Percentiles rank a stretch among this genome's conserved stretches.
phyloP scores from a whole-genome alignment of 1,140 invertebrate species.

The Hyles vespertilio region DNA sequence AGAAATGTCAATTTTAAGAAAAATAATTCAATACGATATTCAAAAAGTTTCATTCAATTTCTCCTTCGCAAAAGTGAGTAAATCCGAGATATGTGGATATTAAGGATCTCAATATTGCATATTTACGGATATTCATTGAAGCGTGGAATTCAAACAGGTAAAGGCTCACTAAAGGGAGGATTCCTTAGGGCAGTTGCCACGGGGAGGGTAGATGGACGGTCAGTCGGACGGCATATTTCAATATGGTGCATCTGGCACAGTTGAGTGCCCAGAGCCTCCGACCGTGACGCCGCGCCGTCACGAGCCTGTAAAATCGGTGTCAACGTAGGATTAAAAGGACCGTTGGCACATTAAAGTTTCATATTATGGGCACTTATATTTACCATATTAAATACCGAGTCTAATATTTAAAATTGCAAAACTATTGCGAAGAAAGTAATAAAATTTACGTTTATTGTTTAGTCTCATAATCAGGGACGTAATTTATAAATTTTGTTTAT shows the following conservation, averaged over 20 bases:
- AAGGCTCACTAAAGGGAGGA: slow-evolving; percentile 52
- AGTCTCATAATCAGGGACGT: too few species aligned
- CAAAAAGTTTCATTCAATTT: slow-evolving; percentile 3
- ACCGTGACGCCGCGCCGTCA: slow-evolving; percentile 32
- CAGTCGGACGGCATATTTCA: slow-evolving; percentile 59
- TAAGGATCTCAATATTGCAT: slow-evolving; percentile 37
- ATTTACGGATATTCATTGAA: slow-evolving; percentile 49
- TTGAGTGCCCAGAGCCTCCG: slow-evolving; percentile 34
- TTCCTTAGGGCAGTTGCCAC: slow-evolving; percentile 47
- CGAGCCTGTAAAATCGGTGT: slow-evolving; percentile 45
- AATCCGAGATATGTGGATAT: slow-evolving; percentile 35
- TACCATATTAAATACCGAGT: too few species aligned
- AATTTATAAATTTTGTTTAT: too few species aligned
- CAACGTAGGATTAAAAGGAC: slow-evolving; percentile 9
- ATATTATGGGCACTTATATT: too few species aligned
- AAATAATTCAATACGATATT: neutral
- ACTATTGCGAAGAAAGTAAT: too few species aligned
- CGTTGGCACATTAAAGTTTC: neutral
- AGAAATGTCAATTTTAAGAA: neutral
- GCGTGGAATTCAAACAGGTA: slow-evolving; percentile 55
- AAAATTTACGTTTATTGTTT: too few species aligned
- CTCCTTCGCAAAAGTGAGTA: neutral
- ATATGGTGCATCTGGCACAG: slow-evolving; percentile 57
- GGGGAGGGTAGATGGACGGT: slow-evolving; percentile 40
- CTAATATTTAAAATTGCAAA: too few species aligned